Percentiles rank a stretch among this genome's conserved stretches.
These are phyloP conservation scores for Caenorhabditis sp. DNA, from an alignment of 2,888 invertebrate species.

Conservation along the genomic window DNA sequence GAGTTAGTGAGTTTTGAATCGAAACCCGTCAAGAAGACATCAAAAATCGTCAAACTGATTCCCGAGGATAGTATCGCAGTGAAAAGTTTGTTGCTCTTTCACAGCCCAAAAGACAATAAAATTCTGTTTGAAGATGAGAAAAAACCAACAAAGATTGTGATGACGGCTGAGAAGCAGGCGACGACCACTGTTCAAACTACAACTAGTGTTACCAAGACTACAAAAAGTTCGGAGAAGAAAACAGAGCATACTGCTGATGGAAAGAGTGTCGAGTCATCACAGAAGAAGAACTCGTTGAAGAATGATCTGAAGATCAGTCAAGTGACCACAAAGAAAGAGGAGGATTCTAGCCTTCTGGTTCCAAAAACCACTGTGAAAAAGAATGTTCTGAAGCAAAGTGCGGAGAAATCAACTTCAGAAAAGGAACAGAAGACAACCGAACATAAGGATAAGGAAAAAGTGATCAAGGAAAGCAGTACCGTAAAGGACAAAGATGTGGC, in stretches of 20 bases:
- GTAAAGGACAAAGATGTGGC: conserved; percentile 55
- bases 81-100: conserved; percentile 5
- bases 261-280: conserved; percentile 63
- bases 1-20: conserved; percentile 42
- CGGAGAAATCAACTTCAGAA: conserved; percentile 61
- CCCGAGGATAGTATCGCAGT: conserved; percentile 24
- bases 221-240: conserved; percentile 61
- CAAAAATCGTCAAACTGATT: conserved; percentile 52
- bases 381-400: conserved; percentile 63
- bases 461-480: conserved; percentile 56
- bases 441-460: conserved; percentile 37
- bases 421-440: conserved; percentile 64
- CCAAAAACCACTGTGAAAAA: conserved; percentile 68
- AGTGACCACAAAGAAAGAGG: conserved; percentile 69
- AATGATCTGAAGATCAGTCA: conserved; percentile 68
- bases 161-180: conserved; percentile 66
- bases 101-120: not conserved
- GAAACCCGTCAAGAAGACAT: conserved; percentile 46
- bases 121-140: conserved; percentile 44
- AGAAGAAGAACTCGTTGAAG: conserved; percentile 63
- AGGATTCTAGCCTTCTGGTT: conserved; percentile 46
- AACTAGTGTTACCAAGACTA: conserved; percentile 61
- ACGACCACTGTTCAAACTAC: conserved; percentile 70
- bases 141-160: conserved; percentile 51
- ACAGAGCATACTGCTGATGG: conserved; percentile 64